Evolutionary conservation across 2,113 vertebrate species (phyloP), one percentile per base, ranked within the genome.

Genomic region (Argyrosomus japonicus): DNA sequence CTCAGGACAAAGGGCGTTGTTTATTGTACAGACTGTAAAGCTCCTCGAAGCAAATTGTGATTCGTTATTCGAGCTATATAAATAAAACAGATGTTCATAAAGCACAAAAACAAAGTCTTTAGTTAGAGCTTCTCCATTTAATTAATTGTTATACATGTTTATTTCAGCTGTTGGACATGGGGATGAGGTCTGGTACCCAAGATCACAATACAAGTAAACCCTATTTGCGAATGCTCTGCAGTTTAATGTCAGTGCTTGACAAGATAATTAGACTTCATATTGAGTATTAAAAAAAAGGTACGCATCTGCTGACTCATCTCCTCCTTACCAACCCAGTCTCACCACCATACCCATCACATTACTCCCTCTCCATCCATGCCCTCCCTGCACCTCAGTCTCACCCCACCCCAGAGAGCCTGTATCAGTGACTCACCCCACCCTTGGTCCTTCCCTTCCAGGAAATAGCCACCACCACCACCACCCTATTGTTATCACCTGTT

Each of bases 401-500:
- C 79, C 83, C 79, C 84, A 85, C 74, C 81, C 51, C 23, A 48
- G 12, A 32, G 32, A 2, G 43, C 8, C 62, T 54, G 54, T 57
- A 57, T 25, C 62, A 60, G 56, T 43, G 19, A 12, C 36, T 72
- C 58, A 68, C 67, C 79, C 82, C 67, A 63, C 83, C 75, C 40
- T 13, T 0, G 2, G 1, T 3, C 21, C 21, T 53, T 13, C 25
- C 25, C n/a, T 40, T 68, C 62, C 81, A 73, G 73, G 70, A 71
- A 67, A 68, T 25, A 62, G 40, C 60, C 36, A 5, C 6, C 36
- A 23, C 60, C 58, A 25, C 54, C 36, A 6, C 7, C 25, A 21
- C 54, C 21, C 17, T 27, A n/a, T 43, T 1, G 18, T 6, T 2
- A 53, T 85, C 95, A 99, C 98, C 98, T 99, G 96, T 92, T 96